Evolutionary conservation across 2,888 invertebrate species (phyloP), one percentile per base, ranked within the genome.

Genomic region (Liposcelis brunnea): DNA sequence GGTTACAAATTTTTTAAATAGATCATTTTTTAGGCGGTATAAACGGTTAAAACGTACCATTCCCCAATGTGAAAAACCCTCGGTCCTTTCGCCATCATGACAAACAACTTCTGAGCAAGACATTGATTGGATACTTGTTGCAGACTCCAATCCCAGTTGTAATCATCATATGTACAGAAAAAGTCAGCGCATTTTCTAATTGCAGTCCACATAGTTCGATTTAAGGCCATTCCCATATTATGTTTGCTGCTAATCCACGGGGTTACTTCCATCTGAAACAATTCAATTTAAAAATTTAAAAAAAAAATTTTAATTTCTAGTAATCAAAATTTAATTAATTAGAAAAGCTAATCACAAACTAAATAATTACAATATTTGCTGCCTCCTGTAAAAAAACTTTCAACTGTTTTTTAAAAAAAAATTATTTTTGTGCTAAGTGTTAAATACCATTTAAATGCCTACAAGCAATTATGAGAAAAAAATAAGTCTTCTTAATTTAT

Each of bases 71-170:
- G 98, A 66, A 95, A 94, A 48, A 98, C 91, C 49, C 97, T 66
- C 0, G 97, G 94, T 0, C 91, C 90, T 56, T 87, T 80, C 58
- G 90, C 80, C 53, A 91, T 77, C 68, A 95, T 80, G 1, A 91
- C 85, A 53, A 81, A 79, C 50, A 95, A 72, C 54, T 83, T 84
- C 47, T 70, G 68, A 1, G 72, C 71, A 48, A 84, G 69, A 56
- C 85, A 79, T 54, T 83, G 82, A 62, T 89, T 86, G 1, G 90
- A 87, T 44, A 93, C 72, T 60, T 90, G 85, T 52, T 93, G 80
- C 51, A 98, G 65, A 1, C 94, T 93, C 84, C 97, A 98, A 58
- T 98, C 97, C 97, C 97, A 98, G 61, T 98, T 98, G 64, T 98
- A 98, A 59, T 98, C 98, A 59, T 98, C 98, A 64, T 90, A 95